A percentile compares a stretch with the other conserved stretches of the same genome.
Conservation (phyloP, 1,140 invertebrate species). For the Battus philenor region DNA sequence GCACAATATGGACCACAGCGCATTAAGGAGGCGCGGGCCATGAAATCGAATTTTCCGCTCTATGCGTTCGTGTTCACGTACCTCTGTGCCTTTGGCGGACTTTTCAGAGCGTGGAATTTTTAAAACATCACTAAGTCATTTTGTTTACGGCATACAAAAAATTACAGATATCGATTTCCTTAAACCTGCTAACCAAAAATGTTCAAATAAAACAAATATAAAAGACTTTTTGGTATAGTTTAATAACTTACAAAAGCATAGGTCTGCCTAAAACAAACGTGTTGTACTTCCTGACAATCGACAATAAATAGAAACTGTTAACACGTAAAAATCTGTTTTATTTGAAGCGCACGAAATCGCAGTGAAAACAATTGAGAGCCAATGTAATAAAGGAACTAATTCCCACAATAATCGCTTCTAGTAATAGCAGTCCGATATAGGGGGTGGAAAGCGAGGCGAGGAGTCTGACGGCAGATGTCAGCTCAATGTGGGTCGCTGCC, state of each 20-base stretch:
- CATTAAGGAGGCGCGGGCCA: slow-evolving; percentile 57
- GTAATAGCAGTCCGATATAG: slow-evolving; percentile 37
- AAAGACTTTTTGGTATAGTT: no score
- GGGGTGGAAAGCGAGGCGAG: slow-evolving; percentile 21
- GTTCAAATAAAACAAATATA: no score
- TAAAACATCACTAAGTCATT: no score
- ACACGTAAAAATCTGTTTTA: slow-evolving; percentile 6
- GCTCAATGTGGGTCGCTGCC: slow-evolving; percentile 54
- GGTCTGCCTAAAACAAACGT: background rate
- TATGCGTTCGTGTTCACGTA: slow-evolving; percentile 35
- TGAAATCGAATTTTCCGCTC: slow-evolving; percentile 72
- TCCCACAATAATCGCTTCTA: slow-evolving; percentile 33
- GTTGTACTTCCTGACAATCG: background rate
- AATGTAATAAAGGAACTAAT: slow-evolving; percentile 23
- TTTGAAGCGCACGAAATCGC: background rate
- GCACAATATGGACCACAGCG: slow-evolving; percentile 45
- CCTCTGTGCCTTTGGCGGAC: slow-evolving; percentile 45
- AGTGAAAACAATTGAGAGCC: slow-evolving; percentile 19
- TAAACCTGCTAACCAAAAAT: no score
- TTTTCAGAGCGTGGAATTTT: slow-evolving; percentile 67
- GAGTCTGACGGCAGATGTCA: slow-evolving; percentile 47
- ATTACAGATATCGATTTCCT: no score
- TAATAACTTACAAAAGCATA: no score
- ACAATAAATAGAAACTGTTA: background rate
- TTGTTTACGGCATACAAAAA: no score